Evolutionary conservation across 2,888 invertebrate genomes (phyloP), one percentile per base, ranked within the genome.

Genomic region (Drosophila bunnanda): DNA sequence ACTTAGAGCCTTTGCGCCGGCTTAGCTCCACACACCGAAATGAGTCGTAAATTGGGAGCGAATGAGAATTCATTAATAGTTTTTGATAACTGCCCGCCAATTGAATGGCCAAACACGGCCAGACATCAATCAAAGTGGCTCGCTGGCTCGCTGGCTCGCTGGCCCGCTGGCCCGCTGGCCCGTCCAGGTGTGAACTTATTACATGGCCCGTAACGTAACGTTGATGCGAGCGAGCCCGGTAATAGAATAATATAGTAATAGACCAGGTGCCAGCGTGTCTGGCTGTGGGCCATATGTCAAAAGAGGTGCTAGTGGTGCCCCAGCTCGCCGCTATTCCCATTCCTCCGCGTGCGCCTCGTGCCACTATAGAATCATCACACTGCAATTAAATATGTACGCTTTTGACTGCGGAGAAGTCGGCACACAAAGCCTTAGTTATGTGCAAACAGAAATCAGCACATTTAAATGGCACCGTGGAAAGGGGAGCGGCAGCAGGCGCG

Each of bases 21-120:
- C 38, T 38, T n/a, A 65, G 66, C 77, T 75, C 64, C 80, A 60
- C 72, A 70, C 76, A 52, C 20, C 32, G 76, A 79, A 87, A 79
- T 83, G 82, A 76, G 82, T 79, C 78, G 82, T 79, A 72, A 83
- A 87, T 83, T 82, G 77, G 80, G 72, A 65, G 64, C 50, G 50
- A 61, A 65, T 62, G 62, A 43, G 64, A 80, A 77, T 85, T 85
- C 78, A 85, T 82, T 82, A 78, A 72, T 72, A 73, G 71, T 64
- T 67, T 57, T 73, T 75, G 87, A 86, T 82, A 86, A 86, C 72
- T 81, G 85, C 50, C 61, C 66, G 79, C 74, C 36, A 83, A 83
- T 87, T 82, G 82, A 39, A 84, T 81, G 65, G 70, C 61, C 79
- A 87, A 81, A 82, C 69, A 60, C 52, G 44, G 43, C 58, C 59